Conservation (phyloP, 2,888 invertebrate genomes). For the Dryococelus australis region DNA sequence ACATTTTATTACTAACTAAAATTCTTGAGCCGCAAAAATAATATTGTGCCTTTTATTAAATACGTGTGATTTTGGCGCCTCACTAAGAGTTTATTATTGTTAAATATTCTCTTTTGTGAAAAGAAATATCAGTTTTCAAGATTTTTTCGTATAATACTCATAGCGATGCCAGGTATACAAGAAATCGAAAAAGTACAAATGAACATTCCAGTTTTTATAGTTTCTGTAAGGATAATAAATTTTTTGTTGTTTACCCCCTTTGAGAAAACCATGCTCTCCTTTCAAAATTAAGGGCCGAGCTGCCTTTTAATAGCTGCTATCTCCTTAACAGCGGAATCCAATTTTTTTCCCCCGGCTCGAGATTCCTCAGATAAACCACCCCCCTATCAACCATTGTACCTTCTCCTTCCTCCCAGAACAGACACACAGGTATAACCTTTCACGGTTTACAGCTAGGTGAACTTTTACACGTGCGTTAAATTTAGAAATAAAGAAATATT, state of each 20-base stretch:
- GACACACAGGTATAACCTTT: slow-evolving; percentile 4
- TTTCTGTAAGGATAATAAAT: not conserved
- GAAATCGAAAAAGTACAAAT: not conserved
- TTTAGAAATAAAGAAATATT: slow-evolving; percentile 27
- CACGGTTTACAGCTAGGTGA: slow-evolving; percentile 21
- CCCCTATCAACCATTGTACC: not conserved
- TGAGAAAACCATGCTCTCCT: not conserved
- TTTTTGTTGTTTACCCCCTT: not conserved
- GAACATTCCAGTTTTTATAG: not conserved
- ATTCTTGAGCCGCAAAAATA: too few relatives aligned
- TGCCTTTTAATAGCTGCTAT: slow-evolving; percentile 4
- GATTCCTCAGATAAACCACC: not conserved
- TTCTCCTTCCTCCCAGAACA: not conserved
- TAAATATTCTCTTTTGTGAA: too few relatives aligned
- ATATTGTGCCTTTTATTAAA: too few relatives aligned
- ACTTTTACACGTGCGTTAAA: slow-evolving; percentile 20
- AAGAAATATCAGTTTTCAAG: too few relatives aligned
- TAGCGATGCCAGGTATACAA: not conserved
- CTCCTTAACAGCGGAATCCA: not conserved
- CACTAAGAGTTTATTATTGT: too few relatives aligned
- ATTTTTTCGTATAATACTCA: not conserved
- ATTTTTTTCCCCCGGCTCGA: not conserved
- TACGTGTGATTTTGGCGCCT: too few relatives aligned
- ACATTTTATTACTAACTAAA: too few relatives aligned
- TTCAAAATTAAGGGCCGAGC: not conserved